A percentile compares a stretch with the other conserved stretches of the same genome.
Conservation (phyloP, 2,113 vertebrate species). For the Fulica atra region DNA sequence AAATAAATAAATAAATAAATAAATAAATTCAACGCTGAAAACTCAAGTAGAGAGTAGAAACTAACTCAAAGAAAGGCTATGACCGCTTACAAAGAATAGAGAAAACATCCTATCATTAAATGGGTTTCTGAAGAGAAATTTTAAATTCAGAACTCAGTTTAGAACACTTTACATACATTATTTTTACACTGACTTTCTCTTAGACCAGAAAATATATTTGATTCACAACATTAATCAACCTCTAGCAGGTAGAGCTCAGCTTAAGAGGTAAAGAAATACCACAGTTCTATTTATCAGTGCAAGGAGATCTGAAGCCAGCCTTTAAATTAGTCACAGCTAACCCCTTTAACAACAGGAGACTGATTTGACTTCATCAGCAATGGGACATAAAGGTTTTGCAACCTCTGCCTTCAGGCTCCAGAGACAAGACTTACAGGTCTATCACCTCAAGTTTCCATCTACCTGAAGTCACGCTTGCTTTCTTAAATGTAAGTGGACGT, state of each 20-base stretch:
- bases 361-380: conserved; percentile 6
- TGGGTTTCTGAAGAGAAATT: background rate
- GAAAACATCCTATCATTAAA: background rate
- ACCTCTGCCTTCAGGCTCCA: background rate
- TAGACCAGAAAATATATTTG: background rate
- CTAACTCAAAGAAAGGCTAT: background rate
- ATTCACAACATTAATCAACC: background rate
- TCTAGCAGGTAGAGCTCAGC: background rate
- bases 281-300: background rate
- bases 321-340: background rate
- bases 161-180: background rate
- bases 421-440: conserved; percentile 25
- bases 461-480: background rate
- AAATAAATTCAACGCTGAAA: background rate
- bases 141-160: background rate
- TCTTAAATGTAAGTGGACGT: no score
- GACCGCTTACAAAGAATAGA: background rate
- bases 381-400: background rate
- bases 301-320: background rate
- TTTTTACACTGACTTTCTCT: background rate
- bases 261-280: background rate
- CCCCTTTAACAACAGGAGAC: background rate
- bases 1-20: background rate
- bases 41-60: background rate
- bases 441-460: background rate